These are phyloP conservation scores for Crotophaga sulcirostris DNA, from an alignment of 2,113 vertebrate genomes.

Conservation along the genomic window DNA sequence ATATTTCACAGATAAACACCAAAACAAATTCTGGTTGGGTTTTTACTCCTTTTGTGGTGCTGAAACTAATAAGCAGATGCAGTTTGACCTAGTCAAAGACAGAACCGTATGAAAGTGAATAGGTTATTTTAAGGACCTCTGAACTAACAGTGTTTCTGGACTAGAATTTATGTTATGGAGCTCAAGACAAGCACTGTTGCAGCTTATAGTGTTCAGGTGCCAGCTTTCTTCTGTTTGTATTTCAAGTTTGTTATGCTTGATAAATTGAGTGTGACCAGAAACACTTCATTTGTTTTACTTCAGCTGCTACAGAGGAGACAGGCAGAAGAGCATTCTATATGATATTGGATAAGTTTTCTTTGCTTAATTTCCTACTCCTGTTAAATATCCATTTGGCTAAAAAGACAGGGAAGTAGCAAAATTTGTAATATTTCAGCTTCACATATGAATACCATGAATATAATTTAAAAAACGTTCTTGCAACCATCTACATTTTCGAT, in stretches of 20 bases:
- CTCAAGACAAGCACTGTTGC: neutral
- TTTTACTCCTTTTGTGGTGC: neutral
- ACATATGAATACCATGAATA: neutral
- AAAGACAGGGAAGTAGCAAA: neutral
- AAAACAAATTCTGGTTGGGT: neutral
- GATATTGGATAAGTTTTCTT: neutral
- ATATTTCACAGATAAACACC: neutral
- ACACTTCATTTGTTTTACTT: neutral
- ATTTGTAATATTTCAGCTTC: neutral
- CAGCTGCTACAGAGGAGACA: neutral
- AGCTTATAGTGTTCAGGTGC: neutral
- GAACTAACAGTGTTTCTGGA: neutral
- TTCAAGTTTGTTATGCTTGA: conserved; percentile 3
- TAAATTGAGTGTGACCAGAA: neutral
- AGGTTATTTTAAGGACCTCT: neutral
- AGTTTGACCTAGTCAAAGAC: neutral
- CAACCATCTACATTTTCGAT: neutral
- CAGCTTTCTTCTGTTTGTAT: neutral
- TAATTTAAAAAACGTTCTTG: neutral
- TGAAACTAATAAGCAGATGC: neutral
- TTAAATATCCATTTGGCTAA: neutral
- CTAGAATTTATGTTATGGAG: neutral
- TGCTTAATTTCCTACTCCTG: neutral
- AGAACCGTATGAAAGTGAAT: neutral
- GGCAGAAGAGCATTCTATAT: fast-evolving